Conservation (phyloP, 2,113 vertebrate species). For the Pedetes capensis region DNA sequence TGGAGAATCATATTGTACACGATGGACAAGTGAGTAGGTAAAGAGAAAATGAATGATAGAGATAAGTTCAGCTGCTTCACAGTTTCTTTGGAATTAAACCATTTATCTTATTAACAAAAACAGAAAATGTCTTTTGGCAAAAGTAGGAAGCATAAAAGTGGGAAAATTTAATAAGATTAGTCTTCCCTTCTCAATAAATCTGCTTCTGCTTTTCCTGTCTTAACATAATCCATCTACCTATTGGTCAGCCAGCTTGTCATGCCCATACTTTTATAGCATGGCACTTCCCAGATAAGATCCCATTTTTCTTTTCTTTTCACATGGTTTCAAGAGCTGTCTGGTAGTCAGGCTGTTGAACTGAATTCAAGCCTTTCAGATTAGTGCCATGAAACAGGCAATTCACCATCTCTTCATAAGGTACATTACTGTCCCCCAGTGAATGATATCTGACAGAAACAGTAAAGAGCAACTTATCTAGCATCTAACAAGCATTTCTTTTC, state of each 20-base stretch:
- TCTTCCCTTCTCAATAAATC: background rate
- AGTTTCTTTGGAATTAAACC: background rate
- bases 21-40: background rate
- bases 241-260: background rate
- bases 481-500: slow-evolving; percentile 66
- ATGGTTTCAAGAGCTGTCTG: slow-evolving; percentile 41
- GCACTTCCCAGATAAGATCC: slow-evolving; percentile 61
- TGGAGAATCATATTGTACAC: background rate
- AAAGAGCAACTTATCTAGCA: slow-evolving; percentile 64
- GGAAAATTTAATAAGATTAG: background rate
- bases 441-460: slow-evolving; percentile 65
- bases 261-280: background rate
- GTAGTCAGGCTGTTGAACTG: slow-evolving; percentile 59
- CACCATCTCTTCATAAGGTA: slow-evolving; percentile 37
- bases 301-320: slow-evolving; percentile 27
- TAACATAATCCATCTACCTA: background rate
- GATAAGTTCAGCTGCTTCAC: background rate
- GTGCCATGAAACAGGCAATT: slow-evolving; percentile 64
- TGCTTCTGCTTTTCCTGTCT: slow-evolving; percentile 27
- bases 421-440: slow-evolving; percentile 67
- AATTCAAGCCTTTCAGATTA: slow-evolving; percentile 67
- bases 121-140: background rate
- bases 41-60: background rate
- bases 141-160: background rate
- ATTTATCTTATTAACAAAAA: slow-evolving; percentile 13